Base-by-base conservation (phyloP, 2,113 vertebrate genomes). In the Talpa occidentalis region DNA sequence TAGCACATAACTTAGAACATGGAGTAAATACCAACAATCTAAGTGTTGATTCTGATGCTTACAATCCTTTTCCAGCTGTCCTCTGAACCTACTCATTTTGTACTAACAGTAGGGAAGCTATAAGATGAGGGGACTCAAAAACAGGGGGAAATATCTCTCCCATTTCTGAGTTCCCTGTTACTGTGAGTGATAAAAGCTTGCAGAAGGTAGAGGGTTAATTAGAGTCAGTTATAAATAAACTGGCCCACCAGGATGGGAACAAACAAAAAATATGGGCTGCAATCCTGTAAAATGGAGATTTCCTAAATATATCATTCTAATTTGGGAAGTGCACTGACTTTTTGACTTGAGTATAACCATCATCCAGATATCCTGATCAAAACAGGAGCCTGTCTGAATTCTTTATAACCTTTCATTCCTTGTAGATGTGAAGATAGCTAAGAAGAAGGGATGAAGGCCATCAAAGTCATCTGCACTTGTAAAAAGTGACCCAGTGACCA, bases 401-500 rank as follows among this genome's bases (percentile, higher is more conserved):
- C 76, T 82, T 94, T 81, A 81, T 6, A 90, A 77, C 37, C 64
- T 88, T 87, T 91, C 59, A 81, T 40, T 95, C 70, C 59, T 82
- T 80, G 62, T 32, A 84, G 72, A 93, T 60, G 74, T 24, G 35
- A 66, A 78, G 81, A 49, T 42, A 42, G 56, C 87, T 69, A 30
- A 79, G 93, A 70, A 78, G 37, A 74, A 95, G 69, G 30, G 77
- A 82, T 47, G 32, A 76, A 90, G 54, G 80, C 62, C 89, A 89
- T 72, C 70, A 44, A 85, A 93, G 91, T 85, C 37, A 1, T 91
- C 62, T 91, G 56, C 42, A 79, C 42, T 94, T 97, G 84, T 93
- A 92, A 95, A 95, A 93, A 91, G 91, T 56, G 82, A 89, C 88
- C 89, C 37, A 54, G 70, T 37, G 87, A 89, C 44, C 49, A 85